phyloP scores from a whole-genome alignment of 1,140 invertebrate species.

The Drosophila serrata region DNA sequence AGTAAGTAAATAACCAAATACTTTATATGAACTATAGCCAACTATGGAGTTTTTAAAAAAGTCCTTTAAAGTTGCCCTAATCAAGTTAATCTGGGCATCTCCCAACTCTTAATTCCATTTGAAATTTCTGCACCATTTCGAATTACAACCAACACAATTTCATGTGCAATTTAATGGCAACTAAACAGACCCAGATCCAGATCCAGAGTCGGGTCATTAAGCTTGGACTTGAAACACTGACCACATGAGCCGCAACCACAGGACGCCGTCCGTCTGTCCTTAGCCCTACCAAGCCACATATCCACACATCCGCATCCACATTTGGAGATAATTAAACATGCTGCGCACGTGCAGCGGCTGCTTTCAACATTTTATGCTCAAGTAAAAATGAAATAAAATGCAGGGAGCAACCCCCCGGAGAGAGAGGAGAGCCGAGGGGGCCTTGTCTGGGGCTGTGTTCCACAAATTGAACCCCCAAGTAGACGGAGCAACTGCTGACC shows the following conservation, averaged over 20 bases:
- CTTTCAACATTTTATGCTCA: conserved; percentile 79
- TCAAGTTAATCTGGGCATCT: conserved; percentile 20
- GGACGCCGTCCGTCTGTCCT: conserved; percentile 40
- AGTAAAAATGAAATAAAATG: conserved; percentile 76
- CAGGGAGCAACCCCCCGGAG: conserved; percentile 19
- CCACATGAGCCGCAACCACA: conserved; percentile 59
- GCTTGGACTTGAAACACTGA: conserved; percentile 57
- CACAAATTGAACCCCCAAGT: conserved; percentile 72
- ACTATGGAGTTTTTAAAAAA: background rate
- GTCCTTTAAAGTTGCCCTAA: conserved; percentile 2
- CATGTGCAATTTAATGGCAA: conserved; percentile 57
- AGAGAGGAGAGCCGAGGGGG: background rate
- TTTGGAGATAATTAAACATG: conserved; percentile 76
- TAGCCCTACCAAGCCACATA: conserved; percentile 14
- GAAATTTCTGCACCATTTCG: conserved; percentile 30
- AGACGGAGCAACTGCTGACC: conserved; percentile 57
- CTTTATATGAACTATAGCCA: background rate
- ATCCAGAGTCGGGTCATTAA: conserved; percentile 52
- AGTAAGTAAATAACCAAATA: background rate
- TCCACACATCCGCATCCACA: conserved; percentile 26
- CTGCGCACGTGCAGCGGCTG: conserved; percentile 79
- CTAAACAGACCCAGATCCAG: conserved; percentile 53
- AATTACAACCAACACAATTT: conserved; percentile 25
- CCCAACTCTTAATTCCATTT: conserved; percentile 52
- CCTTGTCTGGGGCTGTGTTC: conserved; percentile 44